Conservation (phyloP, 2,888 invertebrate species). For the Pollenia griseotomentosa region DNA sequence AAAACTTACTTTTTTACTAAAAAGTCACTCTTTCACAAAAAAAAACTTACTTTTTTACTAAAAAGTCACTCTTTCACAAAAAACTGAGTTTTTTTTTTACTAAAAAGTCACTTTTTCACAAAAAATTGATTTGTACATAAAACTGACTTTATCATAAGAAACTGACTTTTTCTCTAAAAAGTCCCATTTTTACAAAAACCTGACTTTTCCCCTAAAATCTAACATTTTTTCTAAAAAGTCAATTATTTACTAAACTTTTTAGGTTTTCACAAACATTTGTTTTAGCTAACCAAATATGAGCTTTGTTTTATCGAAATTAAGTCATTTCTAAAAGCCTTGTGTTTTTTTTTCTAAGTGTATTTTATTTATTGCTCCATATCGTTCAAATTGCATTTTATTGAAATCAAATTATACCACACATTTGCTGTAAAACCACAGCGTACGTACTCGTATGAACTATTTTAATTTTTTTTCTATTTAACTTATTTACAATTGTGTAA, state of each 20-base stretch:
- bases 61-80: not conserved
- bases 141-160: not conserved
- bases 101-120: not conserved
- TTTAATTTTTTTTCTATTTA: conserved; percentile 10
- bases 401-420: conserved; percentile 54
- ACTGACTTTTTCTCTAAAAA: not conserved
- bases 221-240: not conserved
- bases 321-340: not conserved
- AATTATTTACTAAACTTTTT: not conserved
- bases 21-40: not conserved
- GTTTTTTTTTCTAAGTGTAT: not conserved
- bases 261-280: no score
- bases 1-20: no score
- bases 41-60: not conserved
- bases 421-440: not conserved
- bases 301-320: no score
- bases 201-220: not conserved
- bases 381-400: conserved; percentile 44
- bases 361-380: not conserved
- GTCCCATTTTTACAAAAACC: not conserved
- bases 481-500: conserved; percentile 53
- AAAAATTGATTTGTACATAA: not conserved
- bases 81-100: not conserved
- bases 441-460: conserved; percentile 21
- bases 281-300: no score